Base-by-base conservation (phyloP, 2,797 vertebrate species). In the Coendou prehensilis region DNA sequence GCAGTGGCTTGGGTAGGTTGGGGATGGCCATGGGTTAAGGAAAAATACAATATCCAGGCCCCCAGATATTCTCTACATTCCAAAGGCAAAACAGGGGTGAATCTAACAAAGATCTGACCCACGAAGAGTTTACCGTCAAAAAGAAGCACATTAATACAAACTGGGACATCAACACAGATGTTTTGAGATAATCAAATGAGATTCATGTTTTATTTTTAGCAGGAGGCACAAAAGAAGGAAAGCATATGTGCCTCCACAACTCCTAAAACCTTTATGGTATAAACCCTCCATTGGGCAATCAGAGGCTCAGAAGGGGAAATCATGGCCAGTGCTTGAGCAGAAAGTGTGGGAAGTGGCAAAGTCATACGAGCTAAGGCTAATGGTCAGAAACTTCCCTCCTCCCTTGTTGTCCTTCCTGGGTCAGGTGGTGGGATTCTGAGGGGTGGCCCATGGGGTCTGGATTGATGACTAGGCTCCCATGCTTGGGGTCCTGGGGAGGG, bases 181-280 rank as follows among this genome's bases (percentile, higher is more conserved):
- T 30, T 22, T 56, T 50, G 26, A 41, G 9, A 47, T 47, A 61
- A 37, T 52, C 2, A n/a, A 37, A 64, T 47, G 14, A 54, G 83
- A 50, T 47, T 67, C 41, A 30, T 52, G n/a, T 93, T 76, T 78
- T 30, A 41, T 90, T 76, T 8, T 37, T 37, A 8, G 56, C 30
- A 54, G 45, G 28, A 81, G 37, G 50, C 52, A 75, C 37, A 81
- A 56, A 89, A 93, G 52, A 92, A 82, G 61, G 69, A 91, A 95
- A 89, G 67, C 8, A 15, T 71, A 37, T n/a, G 26, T 67, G 87
- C n/a, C 57, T 45, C 28, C 50, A 26, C 5, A 23, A 8, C 5
- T 45, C 15, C 37, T 37, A 10, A 61, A 45, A 76, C 22, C 1
- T 82, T 91, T 69, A 30, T 1, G 5, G 37, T 33, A 0, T 76